These are phyloP conservation scores for Hipposideros armiger DNA, from an alignment of 2,113 vertebrate genomes.

Conservation along the genomic window DNA sequence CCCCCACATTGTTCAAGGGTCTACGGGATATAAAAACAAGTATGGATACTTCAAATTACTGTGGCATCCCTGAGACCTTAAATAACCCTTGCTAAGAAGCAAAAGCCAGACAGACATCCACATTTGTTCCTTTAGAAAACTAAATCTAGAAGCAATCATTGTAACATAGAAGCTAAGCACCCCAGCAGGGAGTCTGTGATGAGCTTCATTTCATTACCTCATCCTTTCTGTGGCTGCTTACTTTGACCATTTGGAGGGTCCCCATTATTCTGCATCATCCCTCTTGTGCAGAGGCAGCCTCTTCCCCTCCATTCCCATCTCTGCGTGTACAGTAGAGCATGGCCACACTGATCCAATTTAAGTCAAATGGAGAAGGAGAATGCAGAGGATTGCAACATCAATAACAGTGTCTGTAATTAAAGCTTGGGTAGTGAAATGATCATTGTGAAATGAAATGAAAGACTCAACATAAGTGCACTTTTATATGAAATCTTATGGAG, in stretches of 20 bases:
- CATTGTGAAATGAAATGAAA: constrained; percentile 40
- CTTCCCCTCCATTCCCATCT: not conserved
- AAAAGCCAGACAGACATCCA: constrained; percentile 1
- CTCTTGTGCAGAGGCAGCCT: not conserved
- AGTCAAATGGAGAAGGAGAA: constrained; percentile 1
- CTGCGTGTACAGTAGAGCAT: not conserved
- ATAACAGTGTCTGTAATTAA: not conserved
- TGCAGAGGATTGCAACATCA: not conserved
- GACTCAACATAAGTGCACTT: not conserved
- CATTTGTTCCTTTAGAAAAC: constrained; percentile 35
- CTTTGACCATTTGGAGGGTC: not conserved
- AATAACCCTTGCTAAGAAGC: not conserved
- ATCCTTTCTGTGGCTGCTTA: not conserved
- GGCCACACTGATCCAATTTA: not conserved
- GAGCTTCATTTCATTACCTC: not conserved
- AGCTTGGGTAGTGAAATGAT: not conserved
- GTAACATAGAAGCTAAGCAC: not conserved
- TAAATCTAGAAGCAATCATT: not conserved
- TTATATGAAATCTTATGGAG: not conserved
- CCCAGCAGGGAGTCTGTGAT: not conserved
- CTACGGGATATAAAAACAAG: not conserved
- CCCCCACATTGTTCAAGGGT: not conserved
- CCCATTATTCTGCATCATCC: not conserved
- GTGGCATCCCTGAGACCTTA: not conserved
- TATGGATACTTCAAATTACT: not conserved